Evolutionary conservation across 2,888 invertebrate species (phyloP), one percentile per base, ranked within the genome.

Genomic region (Ephialtes manifestator): DNA sequence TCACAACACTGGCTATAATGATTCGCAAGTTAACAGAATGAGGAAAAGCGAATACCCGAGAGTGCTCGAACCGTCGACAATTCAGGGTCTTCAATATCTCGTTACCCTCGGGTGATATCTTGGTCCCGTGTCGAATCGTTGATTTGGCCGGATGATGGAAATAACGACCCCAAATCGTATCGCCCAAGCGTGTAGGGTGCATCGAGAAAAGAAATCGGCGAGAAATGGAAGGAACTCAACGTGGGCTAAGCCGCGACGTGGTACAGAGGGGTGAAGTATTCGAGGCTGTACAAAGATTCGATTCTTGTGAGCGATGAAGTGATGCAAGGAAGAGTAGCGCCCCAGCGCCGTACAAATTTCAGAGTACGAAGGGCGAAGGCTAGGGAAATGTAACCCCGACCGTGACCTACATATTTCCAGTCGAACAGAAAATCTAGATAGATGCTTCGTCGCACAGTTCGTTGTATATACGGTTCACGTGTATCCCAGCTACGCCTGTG

Each of bases 321-420:
- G 76, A 65, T 39, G 76, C 18, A 65, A 76, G 51, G 48, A 39
- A 48, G 76, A 65, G 35, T 31, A 51, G 48, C 63, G 48, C 48
- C 43, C 77, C 24, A 15, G 35, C 28, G 78, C 63, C 53, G 68
- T 53, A 70, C n/a, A 81, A 81, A 78, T 81, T 84, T 84, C 63
- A 74, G 31, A 71, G 74, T 46, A 53, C 74, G 78, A 78, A 78
- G 76, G 65, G 65, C 65, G 4, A 39, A 39, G 20, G 31, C 31
- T 35, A 24, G 35, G 70, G 74, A 78, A 81, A 51, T 53, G 70
- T 74, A 68, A 72, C 31, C 77, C 63, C 81, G 81, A 84, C 84
- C 84, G 51, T 84, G 84, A 84, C 81, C 84, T 58, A 84, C 53
- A 84, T 84, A 63, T 74, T 81, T 74, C 53, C 51, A 63, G 74